Base-by-base conservation (phyloP, 2,797 vertebrate genomes). In the Typhlichthys subterraneus region DNA sequence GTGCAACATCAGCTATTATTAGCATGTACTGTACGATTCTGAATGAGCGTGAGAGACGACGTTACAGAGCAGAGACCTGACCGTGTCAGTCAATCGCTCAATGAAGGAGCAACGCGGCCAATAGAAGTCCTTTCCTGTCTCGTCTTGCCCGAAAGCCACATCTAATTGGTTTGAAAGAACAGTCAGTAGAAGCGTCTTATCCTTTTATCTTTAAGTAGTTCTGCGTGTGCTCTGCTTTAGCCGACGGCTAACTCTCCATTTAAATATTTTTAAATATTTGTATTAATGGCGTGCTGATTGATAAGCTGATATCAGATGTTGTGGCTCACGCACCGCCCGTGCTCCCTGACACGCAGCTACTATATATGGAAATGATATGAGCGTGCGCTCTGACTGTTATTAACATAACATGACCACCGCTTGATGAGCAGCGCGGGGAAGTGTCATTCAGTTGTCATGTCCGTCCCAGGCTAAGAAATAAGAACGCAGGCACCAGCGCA, bases 351-450 rank as follows among this genome's bases (percentile, higher is more conserved):
- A 80, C 60, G 55, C 61, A 52, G 59, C 69, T 72, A 81, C 83
- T 85, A 63, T 86, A 85, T 81, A 88, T 88, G 87, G 81, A 86
- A 89, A 85, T 88, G 5, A 76, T 82, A 78, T 60, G 66, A 82
- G 75, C 65, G 56, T 70, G 62, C 45, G 55, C 70, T 72, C 57
- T 57, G 72, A 55, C 78, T 77, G 73, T 63, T 83, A 86, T 88
- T 86, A 79, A 75, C 47, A 33, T 72, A 73, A 75, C 75, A 68
- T 7, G 62, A 76, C 51, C 72, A 63, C 61, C 5, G 45, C 65
- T 56, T 83, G 81, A 89, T 85, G 87, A 83, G 81, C 65, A 42
- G 42, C 29, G 76, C 77, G 76, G 57, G 65, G 71, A 64, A 62
- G 73, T 79, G 71, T 71, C 84, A 83, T 58, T 84, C 81, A 81